Base-by-base conservation (phyloP, 2,797 vertebrate species). In the Tenualosa ilisha region DNA sequence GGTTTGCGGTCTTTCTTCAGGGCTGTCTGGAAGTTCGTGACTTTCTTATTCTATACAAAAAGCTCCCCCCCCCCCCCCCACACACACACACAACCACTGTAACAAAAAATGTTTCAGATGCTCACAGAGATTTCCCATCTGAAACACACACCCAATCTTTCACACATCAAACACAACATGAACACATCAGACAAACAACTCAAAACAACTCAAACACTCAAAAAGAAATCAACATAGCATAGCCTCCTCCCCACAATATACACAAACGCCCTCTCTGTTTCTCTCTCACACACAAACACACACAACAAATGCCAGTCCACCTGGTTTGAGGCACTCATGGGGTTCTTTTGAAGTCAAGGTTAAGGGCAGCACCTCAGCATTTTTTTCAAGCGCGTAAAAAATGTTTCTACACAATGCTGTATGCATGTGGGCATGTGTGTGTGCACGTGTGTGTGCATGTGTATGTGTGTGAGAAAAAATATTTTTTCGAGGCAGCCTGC, bases 261-360 rank as follows among this genome's bases (percentile, higher is more conserved):
- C 1, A 20, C 54, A 56, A 56, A 56, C 50, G 0, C 50, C 11
- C 7, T 51, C 50, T 51, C 50, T 51, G 4, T 51, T 7, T 51
- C 50, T 51, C 8, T 20, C n/a, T 3, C 59, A 24, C 59, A 61
- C 59, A 61, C 59, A 61, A 15, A 61, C 59, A 61, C 59, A 61
- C 59, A 61, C 22, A 24, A 31, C 54, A 22, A 17, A 59, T 22
- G 20, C 20, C 56, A 22, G 20, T 3, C 59, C 22, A 1, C 59
- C 22, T n/a, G 7, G 22, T 61, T 61, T 9, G 59, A n/a, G 7
- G 6, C 59, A 61, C 1, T n/a, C 1, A 7, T 8, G 5, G 20
- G 56, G 56, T 59, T 59, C 56, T 6, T 91, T 88, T 90, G 86
- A 88, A 85, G 86, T 75, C 6, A 51, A n/a, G n/a, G n/a, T 81